Evolutionary conservation across 2,113 vertebrate genomes (phyloP), one percentile per base, ranked within the genome.

Genomic region (Drymodes brunneopygia): DNA sequence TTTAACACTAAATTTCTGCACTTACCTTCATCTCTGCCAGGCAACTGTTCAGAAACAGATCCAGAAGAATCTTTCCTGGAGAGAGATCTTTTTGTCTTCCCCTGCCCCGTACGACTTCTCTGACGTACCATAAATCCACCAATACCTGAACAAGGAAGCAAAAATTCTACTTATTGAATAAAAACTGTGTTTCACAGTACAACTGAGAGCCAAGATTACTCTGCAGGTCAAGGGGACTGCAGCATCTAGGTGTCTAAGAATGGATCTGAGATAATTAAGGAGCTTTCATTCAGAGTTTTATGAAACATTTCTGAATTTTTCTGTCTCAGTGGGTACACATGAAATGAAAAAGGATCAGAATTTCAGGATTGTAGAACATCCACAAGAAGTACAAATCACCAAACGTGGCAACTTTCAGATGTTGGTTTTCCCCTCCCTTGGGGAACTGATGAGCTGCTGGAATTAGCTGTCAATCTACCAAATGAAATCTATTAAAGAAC

Each of bases 71-170:
- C 98, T 74, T 98, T 99, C 66, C 99, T 97, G 72, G 98, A 98
- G 40, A 99, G 98, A 66, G 97, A 97, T 81, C 98, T 98, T 94
- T 99, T 99, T 65, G 98, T 96, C 96, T 99, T 98, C 50, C 98
- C 99, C 70, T 99, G 98, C 18, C 99, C 99, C 0, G 98, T 98
- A 93, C 99, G 98, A 74, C 99, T 99, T 77, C 99, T 98, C 97
- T 99, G 99, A 38, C 99, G 99, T 35, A 99, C 99, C 99, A 99
- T 99, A 97, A 99, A 99, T 42, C 99, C 99, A 73, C 99, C 99
- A 57, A 99, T 99, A 94, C 99, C 99, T 90, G 99, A 94, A 35
- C 31, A 71, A 88, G 53, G 88, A 86, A 94, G 56, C 47, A 94
- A 78, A 87, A 94, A 51, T 62, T n/a, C 42, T 82, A 22, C 4